Percentiles rank a stretch among this genome's conserved stretches.
These are phyloP conservation scores for Globodera rostochiensis DNA, from an alignment of 1,140 invertebrate species.

Conservation along the genomic window DNA sequence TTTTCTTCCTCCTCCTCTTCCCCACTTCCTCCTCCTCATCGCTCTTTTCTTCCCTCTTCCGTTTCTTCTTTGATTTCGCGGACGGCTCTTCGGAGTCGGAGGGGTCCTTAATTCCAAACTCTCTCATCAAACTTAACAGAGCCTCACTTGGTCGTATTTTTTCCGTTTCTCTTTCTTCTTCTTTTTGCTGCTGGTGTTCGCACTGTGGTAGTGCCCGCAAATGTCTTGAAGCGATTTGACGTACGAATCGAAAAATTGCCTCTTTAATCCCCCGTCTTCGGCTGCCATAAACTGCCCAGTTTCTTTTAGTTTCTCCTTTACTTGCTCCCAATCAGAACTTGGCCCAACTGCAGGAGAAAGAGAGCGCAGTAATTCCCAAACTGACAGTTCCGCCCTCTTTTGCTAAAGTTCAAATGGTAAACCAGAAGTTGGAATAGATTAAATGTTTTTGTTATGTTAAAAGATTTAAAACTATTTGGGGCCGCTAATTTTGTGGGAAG, in stretches of 20 bases:
- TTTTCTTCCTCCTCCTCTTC: neutral
- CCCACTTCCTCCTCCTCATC: neutral
- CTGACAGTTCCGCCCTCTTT: slow-evolving; percentile 32
- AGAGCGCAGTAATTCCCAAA: slow-evolving; percentile 25
- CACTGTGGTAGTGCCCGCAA: slow-evolving; percentile 28
- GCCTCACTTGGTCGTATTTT: neutral
- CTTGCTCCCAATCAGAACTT: slow-evolving; percentile 42
- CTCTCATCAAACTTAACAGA: neutral
- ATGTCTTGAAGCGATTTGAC: slow-evolving; percentile 39
- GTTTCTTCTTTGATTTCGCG: neutral
- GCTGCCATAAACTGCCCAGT: slow-evolving; percentile 30
- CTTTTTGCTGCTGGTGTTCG: slow-evolving; percentile 38
- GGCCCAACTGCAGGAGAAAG: slow-evolving; percentile 46
- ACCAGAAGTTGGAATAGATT: too few species aligned
- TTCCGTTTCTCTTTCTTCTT: slow-evolving; percentile 34
- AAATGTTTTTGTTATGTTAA: too few species aligned
- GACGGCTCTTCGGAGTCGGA: neutral
- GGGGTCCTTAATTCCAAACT: neutral
- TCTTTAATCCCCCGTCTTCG: slow-evolving; percentile 35
- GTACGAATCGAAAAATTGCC: slow-evolving; percentile 34
- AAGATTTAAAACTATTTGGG: too few species aligned
- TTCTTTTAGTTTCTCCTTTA: slow-evolving; percentile 43
- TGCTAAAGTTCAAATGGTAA: neutral
- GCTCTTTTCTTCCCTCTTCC: slow-evolving; percentile 10
- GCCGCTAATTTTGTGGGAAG: neutral